Percentiles rank a stretch among this genome's conserved stretches.
These are phyloP conservation scores for Lepus europaeus DNA, from an alignment of 2,113 vertebrate species.

Conservation along the genomic window DNA sequence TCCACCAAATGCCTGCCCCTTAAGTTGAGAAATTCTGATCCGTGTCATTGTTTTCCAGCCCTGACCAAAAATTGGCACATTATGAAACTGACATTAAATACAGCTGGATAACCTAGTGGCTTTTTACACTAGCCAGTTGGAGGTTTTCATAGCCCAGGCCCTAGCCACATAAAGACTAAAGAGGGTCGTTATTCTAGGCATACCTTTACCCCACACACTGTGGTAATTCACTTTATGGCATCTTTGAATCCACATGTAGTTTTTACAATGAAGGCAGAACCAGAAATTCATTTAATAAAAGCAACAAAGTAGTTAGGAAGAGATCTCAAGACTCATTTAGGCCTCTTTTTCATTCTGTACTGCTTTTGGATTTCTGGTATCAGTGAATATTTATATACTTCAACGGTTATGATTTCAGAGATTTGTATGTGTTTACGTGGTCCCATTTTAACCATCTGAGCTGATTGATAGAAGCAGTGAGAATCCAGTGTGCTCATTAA, in stretches of 20 bases:
- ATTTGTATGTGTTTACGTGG: neutral
- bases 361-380: neutral
- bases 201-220: neutral
- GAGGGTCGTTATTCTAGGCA: neutral
- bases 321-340: neutral
- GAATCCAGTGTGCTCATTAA: neutral
- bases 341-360: neutral
- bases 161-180: neutral
- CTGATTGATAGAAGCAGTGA: neutral
- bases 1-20: neutral
- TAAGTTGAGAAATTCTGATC: neutral
- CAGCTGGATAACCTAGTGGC: neutral
- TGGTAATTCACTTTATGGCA: neutral
- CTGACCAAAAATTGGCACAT: neutral
- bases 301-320: neutral
- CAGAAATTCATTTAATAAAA: conserved; percentile 6
- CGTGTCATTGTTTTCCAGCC: neutral
- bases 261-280: neutral
- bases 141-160: neutral
- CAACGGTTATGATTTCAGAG: neutral
- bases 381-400: conserved; percentile 27
- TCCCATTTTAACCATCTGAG: conserved; percentile 33
- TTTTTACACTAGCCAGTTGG: neutral
- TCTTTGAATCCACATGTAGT: neutral
- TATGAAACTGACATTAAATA: neutral